Conservation (phyloP, 1,140 invertebrate genomes). For the Microplitis demolitor region DNA sequence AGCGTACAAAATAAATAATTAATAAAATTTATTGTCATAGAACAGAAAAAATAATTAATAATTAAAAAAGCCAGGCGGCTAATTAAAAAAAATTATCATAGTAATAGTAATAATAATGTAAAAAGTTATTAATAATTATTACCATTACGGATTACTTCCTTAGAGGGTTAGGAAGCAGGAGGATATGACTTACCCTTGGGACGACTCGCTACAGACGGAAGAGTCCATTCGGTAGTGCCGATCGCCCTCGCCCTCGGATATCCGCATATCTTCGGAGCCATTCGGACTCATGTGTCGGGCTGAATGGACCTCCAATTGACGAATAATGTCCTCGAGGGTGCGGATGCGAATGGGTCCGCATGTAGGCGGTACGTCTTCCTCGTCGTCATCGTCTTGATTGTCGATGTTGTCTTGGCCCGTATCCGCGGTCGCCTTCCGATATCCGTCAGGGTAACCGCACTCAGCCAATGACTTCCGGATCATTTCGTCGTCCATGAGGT, state of each 20-base stretch:
- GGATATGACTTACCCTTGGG: constrained; percentile 67
- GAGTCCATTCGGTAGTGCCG: constrained; percentile 85
- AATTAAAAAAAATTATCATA: constrained; percentile 4
- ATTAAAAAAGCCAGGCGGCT: constrained; percentile 20
- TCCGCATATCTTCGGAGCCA: constrained; percentile 88
- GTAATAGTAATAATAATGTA: not conserved
- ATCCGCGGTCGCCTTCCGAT: constrained; percentile 66
- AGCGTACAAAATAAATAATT: constrained; percentile 2
- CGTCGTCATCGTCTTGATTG: constrained; percentile 61
- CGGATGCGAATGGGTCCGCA: constrained; percentile 82
- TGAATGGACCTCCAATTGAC: constrained; percentile 87
- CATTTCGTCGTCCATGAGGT: constrained; percentile 67
- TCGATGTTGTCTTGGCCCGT: constrained; percentile 63
- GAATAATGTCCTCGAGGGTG: constrained; percentile 88
- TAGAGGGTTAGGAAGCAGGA: not conserved
- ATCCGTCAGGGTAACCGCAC: constrained; percentile 66
- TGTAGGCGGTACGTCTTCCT: constrained; percentile 69
- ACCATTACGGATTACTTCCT: not conserved
- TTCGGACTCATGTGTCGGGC: constrained; percentile 86
- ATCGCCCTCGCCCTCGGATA: constrained; percentile 90
- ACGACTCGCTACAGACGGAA: constrained; percentile 75
- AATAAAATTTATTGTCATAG: not conserved
- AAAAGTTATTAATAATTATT: not conserved
- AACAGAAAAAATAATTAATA: not conserved
- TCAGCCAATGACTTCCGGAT: constrained; percentile 71